Evolutionary conservation across 2,888 invertebrate genomes (phyloP).

Genomic region (Ochropacha duplaris): DNA sequence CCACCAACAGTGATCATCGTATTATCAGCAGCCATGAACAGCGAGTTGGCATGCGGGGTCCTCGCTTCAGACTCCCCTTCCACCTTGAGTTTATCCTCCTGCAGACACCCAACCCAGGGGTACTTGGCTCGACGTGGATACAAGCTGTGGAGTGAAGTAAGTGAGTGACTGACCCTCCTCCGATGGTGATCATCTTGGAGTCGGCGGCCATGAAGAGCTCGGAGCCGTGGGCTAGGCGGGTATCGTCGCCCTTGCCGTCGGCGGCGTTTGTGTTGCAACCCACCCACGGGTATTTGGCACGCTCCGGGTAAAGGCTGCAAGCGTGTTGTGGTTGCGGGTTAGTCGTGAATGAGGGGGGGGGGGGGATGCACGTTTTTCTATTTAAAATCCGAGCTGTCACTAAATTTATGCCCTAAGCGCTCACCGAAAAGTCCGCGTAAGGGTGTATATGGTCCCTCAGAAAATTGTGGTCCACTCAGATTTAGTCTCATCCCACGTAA

Average conservation of each 20-base stretch:
- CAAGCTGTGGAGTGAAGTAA: constrained; percentile 67
- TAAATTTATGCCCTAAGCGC: neutral
- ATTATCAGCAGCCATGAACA: constrained; percentile 97
- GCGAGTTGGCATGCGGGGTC: constrained; percentile 88
- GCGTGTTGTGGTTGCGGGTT: constrained; percentile 15
- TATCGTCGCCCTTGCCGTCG: constrained; percentile 51
- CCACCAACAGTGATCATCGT: constrained; percentile 97
- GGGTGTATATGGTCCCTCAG: no score
- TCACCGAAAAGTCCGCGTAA: no score
- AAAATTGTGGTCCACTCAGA: no score
- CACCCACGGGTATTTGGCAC: constrained; percentile 97
- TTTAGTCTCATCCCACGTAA: no score
- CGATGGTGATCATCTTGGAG: constrained; percentile 96
- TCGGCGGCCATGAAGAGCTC: constrained; percentile 98
- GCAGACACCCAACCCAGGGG: constrained; percentile 95
- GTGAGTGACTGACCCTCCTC: constrained; percentile 91
- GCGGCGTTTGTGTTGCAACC: constrained; percentile 81
- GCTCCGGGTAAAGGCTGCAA: constrained; percentile 89
- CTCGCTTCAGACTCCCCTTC: constrained; percentile 46
- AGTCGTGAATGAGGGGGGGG: constrained; percentile 4
- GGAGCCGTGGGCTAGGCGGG: constrained; percentile 88
- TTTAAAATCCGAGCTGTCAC: neutral
- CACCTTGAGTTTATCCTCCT: constrained; percentile 72
- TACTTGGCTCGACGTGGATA: constrained; percentile 93
- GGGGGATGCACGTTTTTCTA: neutral